Base-by-base conservation (phyloP, 1,140 invertebrate species). In the Ceratitis capitata region DNA sequence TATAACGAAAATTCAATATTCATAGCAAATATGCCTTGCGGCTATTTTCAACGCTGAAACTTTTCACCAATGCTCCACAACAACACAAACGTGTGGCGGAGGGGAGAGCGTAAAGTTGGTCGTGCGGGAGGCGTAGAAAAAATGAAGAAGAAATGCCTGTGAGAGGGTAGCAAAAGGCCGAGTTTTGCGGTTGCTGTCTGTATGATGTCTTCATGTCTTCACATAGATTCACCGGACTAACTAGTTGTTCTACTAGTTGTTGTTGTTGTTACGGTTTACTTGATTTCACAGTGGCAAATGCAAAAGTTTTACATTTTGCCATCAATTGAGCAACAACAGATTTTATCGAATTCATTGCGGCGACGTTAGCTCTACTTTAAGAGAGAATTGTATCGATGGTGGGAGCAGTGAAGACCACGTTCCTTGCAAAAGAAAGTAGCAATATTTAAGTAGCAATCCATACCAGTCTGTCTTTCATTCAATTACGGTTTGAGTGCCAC, bases 1-100 rank as follows among this genome's bases (percentile, higher is more conserved):
- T 39, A 69, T 42, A 69, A 32, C 64, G 64, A 69, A 69, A 32
- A 69, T 69, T 69, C 64, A 69, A 69, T 69, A 69, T 69, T 69
- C 64, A 69, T 69, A 39, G 32, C 64, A 69, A 69, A 69, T 69
- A 69, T 69, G 64, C 32, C 64, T 39, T 16, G 29, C 32, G 64
- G 64, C 64, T n/a, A 69, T 69, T 69, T 69, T 69, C 64, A 69
- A 69, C 64, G 16, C 35, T 35, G 35, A 69, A 69, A 3, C 61
- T 56, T 56, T 56, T 56, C 19, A n/a, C 19, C 9, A n/a, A 56
- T 56, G 51, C 51, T 56, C 4, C 14, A 69, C 14, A 51, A 49
- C 2, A 49, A 53, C 14, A n/a, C 16, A 6, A 6, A 56, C 51
- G 19, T 56, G 19, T 23, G 5, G 23, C 49, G 4, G 9, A 51